Base-by-base conservation (phyloP, 2,113 vertebrate species). In the Orycteropus afer region DNA sequence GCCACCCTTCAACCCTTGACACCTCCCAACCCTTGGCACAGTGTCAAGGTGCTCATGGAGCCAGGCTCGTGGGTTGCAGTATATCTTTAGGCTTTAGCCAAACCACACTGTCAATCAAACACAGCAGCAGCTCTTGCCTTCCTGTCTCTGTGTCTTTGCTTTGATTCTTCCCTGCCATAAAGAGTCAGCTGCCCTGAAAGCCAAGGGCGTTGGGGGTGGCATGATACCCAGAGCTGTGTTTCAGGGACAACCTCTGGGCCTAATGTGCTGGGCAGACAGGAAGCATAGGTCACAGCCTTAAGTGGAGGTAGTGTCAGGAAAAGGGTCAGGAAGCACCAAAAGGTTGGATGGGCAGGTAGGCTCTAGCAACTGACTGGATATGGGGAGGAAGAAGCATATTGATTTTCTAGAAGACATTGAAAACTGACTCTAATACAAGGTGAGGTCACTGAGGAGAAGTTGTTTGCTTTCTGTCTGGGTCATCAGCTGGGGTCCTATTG, bases 371-470 rank as follows among this genome's bases (percentile, higher is more conserved):
- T 23, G 12, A 32, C 6, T 7, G 6, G 40, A 89, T 42, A 14
- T 1, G 4, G 12, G 45, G 42, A 63, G 90, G 51, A 73, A 18
- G 17, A 29, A 25, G 8, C 25, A 61, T 29, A 17, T 20, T 22
- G 57, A 67, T 22, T 78, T 81, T 34, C 77, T 57, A 59, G 53
- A 89, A 40, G 40, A 93, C 34, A 42, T 0, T 57, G 57, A 90
- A 86, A 83, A 67, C 23, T 42, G 32, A 40, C 40, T 93, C 76
- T 59, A 74, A 82, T 22, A 89, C 94, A 93, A 76, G 20, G 10
- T 40, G 78, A 29, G 40, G n/a, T 27, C 23, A 53, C 51, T 49
- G 49, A 80, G 23, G 53, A 34, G 40, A 40, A 29, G 20, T 40
- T 69, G 20, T 73, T 61, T 42, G 57, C 22, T 47, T 67, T 86